A percentile compares a stretch with the other conserved stretches of the same genome.
These are phyloP conservation scores for Neodontobutis hainanensis DNA, from an alignment of 2,113 vertebrate genomes.

Conservation along the genomic window DNA sequence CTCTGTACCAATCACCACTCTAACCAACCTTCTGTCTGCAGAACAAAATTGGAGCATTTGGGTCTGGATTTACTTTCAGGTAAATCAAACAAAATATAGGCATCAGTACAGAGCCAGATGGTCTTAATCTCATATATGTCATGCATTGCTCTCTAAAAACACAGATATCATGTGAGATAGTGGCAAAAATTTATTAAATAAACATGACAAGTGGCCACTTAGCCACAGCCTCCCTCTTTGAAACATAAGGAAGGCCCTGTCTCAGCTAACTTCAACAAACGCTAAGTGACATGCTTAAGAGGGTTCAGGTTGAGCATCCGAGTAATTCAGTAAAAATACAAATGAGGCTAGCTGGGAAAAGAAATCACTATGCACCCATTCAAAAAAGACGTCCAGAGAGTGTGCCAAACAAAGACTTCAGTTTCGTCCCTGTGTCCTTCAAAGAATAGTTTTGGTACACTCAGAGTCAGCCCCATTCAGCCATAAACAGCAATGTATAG, in stretches of 20 bases:
- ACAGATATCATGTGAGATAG: conserved; percentile 53
- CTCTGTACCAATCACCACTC: neutral
- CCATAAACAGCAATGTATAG: conserved; percentile 74
- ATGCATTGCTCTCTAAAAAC: conserved; percentile 60
- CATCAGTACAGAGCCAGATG: neutral
- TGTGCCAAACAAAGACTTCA: conserved; percentile 27
- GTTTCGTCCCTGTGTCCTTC: conserved; percentile 63
- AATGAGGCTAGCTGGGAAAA: conserved; percentile 76
- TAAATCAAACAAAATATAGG: too few species aligned
- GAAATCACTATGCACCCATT: conserved; percentile 72
- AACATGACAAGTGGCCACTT: conserved; percentile 82
- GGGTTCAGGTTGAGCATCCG: conserved; percentile 81
- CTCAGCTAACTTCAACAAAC: conserved; percentile 80
- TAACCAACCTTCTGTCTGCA: neutral
- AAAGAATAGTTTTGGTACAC: conserved; percentile 34
- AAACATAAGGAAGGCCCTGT: conserved; percentile 77
- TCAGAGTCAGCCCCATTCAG: conserved; percentile 24
- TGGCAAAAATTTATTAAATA: conserved; percentile 78
- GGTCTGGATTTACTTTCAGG: too few species aligned
- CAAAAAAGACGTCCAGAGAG: conserved; percentile 52
- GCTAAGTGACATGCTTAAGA: conserved; percentile 81
- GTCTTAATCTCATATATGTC: conserved; percentile 31
- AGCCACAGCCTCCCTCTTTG: conserved; percentile 74
- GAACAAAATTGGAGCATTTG: neutral
- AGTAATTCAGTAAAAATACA: conserved; percentile 84